Evolutionary conservation across 2,797 vertebrate genomes (phyloP).

Genomic region (Argyrosomus regius): DNA sequence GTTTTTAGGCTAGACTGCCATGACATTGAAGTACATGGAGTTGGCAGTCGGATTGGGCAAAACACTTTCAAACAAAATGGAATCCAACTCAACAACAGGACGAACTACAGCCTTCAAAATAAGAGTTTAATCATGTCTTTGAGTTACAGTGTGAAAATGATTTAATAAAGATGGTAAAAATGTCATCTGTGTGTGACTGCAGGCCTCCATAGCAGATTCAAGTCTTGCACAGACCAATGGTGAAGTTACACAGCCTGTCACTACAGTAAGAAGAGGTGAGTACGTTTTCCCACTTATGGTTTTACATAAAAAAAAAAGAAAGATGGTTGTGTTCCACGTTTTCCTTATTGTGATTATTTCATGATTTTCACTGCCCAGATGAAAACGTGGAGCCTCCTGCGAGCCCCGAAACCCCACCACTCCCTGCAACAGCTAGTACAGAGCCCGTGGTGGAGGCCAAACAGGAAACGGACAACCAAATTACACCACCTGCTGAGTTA

Average conservation of each 20-base stretch:
- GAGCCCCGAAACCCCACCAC: constrained; percentile 66
- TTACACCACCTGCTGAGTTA: constrained; percentile 48
- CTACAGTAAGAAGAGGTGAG: constrained; percentile 88
- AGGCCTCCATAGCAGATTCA: constrained; percentile 81
- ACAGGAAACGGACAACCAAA: constrained; percentile 61
- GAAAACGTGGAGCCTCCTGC: constrained; percentile 64
- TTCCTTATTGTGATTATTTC: neutral
- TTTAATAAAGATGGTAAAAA: neutral
- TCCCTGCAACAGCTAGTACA: constrained; percentile 43
- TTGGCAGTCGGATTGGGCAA: neutral
- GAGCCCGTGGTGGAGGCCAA: constrained; percentile 63
- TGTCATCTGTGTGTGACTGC: constrained; percentile 1
- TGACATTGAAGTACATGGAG: neutral
- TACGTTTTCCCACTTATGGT: neutral
- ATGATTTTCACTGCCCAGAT: constrained; percentile 55
- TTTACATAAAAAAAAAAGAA: neutral
- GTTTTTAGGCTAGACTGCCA: neutral
- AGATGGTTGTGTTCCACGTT: neutral
- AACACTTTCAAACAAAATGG: neutral
- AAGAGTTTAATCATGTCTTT: neutral
- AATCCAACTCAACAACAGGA: neutral
- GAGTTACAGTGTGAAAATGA: neutral
- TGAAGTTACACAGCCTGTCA: constrained; percentile 87
- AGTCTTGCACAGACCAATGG: constrained; percentile 92
- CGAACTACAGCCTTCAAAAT: neutral